Evolutionary conservation across 2,797 vertebrate genomes (phyloP).

Genomic region (Hapalemur alaotrensis): DNA sequence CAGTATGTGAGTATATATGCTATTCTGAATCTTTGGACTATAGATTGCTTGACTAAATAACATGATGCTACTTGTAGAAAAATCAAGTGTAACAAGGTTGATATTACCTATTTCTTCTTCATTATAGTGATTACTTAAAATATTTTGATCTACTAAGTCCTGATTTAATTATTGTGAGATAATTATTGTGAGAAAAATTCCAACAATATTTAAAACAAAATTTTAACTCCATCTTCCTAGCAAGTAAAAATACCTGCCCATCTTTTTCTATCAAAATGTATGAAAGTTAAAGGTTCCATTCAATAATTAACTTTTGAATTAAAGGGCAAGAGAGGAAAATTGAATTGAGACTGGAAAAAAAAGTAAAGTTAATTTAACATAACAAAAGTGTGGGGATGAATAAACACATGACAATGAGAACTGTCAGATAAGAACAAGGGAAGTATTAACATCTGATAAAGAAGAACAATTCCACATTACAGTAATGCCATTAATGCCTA

Average conservation of each 20-base stretch:
- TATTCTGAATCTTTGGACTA: neutral
- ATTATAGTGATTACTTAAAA: neutral
- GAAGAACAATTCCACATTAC: conserved; percentile 62
- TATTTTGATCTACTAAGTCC: neutral
- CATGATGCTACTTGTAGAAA: neutral
- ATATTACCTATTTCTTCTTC: neutral
- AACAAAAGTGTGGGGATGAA: conserved; percentile 74
- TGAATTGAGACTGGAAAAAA: conserved; percentile 61
- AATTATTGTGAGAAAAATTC: too few relatives aligned
- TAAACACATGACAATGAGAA: conserved; percentile 58
- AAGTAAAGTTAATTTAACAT: conserved; percentile 71
- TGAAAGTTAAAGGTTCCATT: conserved; percentile 66
- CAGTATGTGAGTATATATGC: neutral
- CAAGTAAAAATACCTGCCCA: neutral
- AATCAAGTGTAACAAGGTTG: neutral
- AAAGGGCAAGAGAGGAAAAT: conserved; percentile 73
- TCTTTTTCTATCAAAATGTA: conserved; percentile 44
- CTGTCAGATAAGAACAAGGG: conserved; percentile 63
- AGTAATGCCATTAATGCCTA: conserved; percentile 70
- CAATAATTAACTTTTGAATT: conserved; percentile 81
- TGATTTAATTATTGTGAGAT: neutral
- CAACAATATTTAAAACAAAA: neutral
- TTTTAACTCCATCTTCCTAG: neutral
- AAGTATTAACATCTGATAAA: conserved; percentile 69
- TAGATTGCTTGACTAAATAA: neutral